Conservation (phyloP, 1,140 invertebrate genomes). For the Meloidogyne exigua region DNA sequence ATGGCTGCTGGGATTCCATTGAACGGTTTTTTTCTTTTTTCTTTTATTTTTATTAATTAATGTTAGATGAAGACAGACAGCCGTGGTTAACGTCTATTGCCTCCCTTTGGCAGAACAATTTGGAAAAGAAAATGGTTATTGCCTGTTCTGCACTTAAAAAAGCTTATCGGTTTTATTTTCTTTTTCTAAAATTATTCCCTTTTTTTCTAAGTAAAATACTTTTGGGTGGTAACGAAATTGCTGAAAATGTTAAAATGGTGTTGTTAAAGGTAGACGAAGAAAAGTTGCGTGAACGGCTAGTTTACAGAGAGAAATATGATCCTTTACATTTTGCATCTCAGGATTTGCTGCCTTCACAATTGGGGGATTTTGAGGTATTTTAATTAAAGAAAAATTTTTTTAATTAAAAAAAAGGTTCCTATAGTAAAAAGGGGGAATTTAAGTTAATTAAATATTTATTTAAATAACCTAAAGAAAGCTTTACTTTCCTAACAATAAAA, state of each 20-base stretch:
- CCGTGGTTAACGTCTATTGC: constrained; percentile 26
- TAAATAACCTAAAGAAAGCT: too few species aligned
- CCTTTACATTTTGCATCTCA: constrained; percentile 22
- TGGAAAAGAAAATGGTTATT: constrained; percentile 17
- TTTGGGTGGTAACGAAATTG: background rate
- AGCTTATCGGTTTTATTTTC: constrained; percentile 12
- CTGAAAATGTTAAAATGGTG: constrained; percentile 5
- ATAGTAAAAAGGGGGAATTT: too few species aligned
- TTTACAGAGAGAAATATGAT: background rate
- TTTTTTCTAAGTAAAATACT: background rate
- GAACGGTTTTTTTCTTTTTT: constrained; percentile 12
- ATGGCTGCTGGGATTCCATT: constrained; percentile 32
- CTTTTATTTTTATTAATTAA: background rate
- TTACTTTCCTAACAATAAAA: too few species aligned
- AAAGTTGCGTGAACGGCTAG: background rate
- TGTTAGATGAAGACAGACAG: constrained; percentile 30
- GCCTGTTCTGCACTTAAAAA: constrained; percentile 37
- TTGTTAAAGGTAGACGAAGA: constrained; percentile 18
- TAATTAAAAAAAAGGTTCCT: too few species aligned
- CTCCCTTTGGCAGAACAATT: background rate
- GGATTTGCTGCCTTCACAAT: constrained; percentile 20
- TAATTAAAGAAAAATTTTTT: too few species aligned
- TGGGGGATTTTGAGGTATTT: constrained; percentile 9
- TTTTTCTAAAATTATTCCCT: background rate
- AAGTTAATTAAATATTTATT: too few species aligned